These are phyloP conservation scores for Synanthedon vespiformis DNA, from an alignment of 2,888 invertebrate species.

Conservation along the genomic window DNA sequence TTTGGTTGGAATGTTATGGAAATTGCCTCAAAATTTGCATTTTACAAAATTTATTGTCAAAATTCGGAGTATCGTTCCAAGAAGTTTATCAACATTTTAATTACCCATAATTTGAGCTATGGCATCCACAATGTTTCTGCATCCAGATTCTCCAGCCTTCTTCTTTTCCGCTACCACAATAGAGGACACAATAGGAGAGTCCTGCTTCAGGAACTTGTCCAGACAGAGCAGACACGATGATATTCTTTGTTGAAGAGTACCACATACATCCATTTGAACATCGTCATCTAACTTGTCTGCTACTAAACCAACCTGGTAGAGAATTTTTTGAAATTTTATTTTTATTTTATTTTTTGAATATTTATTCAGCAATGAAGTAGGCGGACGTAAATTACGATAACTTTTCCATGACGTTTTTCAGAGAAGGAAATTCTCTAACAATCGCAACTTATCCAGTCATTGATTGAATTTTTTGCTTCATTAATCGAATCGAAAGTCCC, in stretches of 20 bases:
- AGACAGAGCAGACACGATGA: constrained; percentile 82
- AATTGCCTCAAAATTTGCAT: too few species aligned
- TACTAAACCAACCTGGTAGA: constrained; percentile 76
- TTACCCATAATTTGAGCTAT: constrained; percentile 75
- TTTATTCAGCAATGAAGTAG: not conserved
- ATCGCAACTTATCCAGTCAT: too few species aligned
- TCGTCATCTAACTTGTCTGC: constrained; percentile 80
- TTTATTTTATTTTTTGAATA: too few species aligned
- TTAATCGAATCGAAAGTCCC: too few species aligned
- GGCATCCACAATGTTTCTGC: constrained; percentile 78
- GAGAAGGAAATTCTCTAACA: too few species aligned
- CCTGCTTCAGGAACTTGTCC: constrained; percentile 79
- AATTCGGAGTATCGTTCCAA: too few species aligned
- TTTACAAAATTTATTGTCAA: too few species aligned
- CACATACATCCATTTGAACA: constrained; percentile 77
- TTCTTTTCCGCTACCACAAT: constrained; percentile 92
- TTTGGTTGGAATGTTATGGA: too few species aligned
- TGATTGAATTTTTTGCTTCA: too few species aligned
- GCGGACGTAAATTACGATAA: not conserved
- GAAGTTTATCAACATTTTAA: not conserved
- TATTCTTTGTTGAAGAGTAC: constrained; percentile 88
- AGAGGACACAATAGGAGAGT: constrained; percentile 78
- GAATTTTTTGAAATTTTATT: too few species aligned
- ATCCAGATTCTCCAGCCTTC: constrained; percentile 70
- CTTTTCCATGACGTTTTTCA: not conserved